Conservation (phyloP, 1,140 invertebrate genomes). For the Drosophila virilis region DNA sequence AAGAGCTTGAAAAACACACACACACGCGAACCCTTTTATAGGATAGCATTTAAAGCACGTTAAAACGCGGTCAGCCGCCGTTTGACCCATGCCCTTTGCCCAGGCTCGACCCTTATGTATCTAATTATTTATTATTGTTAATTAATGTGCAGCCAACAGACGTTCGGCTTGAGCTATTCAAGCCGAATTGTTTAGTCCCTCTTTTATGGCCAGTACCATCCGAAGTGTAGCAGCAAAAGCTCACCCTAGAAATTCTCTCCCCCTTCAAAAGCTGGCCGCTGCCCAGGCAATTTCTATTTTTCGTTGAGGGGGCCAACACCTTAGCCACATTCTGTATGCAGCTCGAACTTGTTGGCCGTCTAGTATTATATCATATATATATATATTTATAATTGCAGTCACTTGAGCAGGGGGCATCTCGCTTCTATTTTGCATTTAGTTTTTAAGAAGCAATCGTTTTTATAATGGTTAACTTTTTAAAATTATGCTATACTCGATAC, state of each 20-base stretch:
- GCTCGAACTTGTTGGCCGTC: slow-evolving; percentile 21
- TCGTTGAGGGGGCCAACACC: slow-evolving; percentile 12
- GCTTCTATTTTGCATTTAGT: slow-evolving; percentile 40
- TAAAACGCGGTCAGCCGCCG: slow-evolving; percentile 23
- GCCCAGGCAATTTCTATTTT: slow-evolving; percentile 5
- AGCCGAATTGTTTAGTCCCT: slow-evolving; percentile 50
- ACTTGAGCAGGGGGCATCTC: slow-evolving; percentile 32
- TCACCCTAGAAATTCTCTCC: background rate
- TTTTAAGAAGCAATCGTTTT: slow-evolving; percentile 34
- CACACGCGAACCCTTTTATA: slow-evolving; percentile 44
- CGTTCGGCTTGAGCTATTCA: slow-evolving; percentile 54
- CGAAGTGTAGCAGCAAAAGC: background rate
- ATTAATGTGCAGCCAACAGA: slow-evolving; percentile 27
- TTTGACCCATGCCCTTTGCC: slow-evolving; percentile 32
- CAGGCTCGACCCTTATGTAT: slow-evolving; percentile 4
- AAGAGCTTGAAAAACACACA: slow-evolving; percentile 57
- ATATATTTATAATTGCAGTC: slow-evolving; percentile 8
- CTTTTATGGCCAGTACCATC: slow-evolving; percentile 35
- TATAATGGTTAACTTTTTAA: slow-evolving; percentile 22
- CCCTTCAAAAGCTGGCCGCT: slow-evolving; percentile 14
- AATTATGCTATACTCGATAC: slow-evolving; percentile 42
- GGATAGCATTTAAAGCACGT: slow-evolving; percentile 63
- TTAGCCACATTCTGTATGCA: slow-evolving; percentile 16
- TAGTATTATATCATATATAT: slow-evolving; percentile 50
- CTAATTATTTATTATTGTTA: background rate